Evolutionary conservation across 2,113 vertebrate species (phyloP).

Genomic region (Phodopus roborovskii): DNA sequence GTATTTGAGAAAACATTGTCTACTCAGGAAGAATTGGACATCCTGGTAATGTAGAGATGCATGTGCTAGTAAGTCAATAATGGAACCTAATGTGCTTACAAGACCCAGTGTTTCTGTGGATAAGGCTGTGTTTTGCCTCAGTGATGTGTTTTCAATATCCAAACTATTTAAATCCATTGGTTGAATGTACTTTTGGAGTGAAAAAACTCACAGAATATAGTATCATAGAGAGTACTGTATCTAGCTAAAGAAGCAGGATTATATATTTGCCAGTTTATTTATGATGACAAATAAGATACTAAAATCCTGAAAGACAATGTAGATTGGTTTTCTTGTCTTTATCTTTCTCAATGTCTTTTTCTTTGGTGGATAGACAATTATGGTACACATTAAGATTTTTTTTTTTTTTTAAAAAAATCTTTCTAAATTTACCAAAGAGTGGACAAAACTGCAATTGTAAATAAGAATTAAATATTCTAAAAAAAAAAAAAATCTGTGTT

Average conservation of each 20-base stretch:
- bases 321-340: not conserved
- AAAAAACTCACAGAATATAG: not conserved
- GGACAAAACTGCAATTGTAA: constrained; percentile 6
- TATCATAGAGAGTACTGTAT: not conserved
- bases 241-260: not conserved
- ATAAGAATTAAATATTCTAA: constrained; percentile 43
- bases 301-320: not conserved
- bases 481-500: constrained; percentile 18
- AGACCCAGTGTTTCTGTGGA: not conserved
- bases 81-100: not conserved
- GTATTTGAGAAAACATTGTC: not conserved
- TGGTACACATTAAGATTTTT: not conserved
- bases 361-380: not conserved
- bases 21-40: not conserved
- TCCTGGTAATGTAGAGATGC: not conserved
- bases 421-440: not conserved
- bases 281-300: not conserved
- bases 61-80: not conserved
- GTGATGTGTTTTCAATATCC: too few species aligned
- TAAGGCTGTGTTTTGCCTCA: not conserved
- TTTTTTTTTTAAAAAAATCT: constrained; percentile 14
- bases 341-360: not conserved
- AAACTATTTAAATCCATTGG: not conserved
- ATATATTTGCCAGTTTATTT: not conserved
- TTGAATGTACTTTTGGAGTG: not conserved